phyloP scores from a whole-genome alignment of 2,888 invertebrate genomes.

The Tiliacea aurago region DNA sequence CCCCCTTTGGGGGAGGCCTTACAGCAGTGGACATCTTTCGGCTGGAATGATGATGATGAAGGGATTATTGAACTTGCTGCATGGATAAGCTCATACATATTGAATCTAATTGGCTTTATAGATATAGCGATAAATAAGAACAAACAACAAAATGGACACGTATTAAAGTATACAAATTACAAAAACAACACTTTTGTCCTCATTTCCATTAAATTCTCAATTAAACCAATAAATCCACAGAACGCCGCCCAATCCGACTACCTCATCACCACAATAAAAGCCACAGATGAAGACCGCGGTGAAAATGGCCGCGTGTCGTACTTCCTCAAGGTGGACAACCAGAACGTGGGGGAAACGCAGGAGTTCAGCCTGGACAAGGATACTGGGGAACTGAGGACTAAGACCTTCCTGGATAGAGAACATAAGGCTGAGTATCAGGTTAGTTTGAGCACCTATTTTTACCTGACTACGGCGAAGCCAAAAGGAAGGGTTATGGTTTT shows the following conservation, averaged over 20 bases:
- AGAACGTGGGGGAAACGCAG: constrained; percentile 94
- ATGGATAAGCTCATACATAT: too few relatives aligned
- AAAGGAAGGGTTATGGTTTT: neutral
- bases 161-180: too few relatives aligned
- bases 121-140: too few relatives aligned
- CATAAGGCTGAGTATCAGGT: constrained; percentile 87
- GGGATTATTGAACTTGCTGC: too few relatives aligned
- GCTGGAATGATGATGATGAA: too few relatives aligned
- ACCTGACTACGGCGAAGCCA: neutral
- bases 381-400: constrained; percentile 95
- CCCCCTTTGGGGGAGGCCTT: too few relatives aligned
- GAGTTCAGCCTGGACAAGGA: constrained; percentile 95
- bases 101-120: too few relatives aligned
- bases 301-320: constrained; percentile 96
- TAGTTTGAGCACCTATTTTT: constrained; percentile 2
- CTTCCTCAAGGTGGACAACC: constrained; percentile 94
- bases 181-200: too few relatives aligned
- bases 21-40: too few relatives aligned
- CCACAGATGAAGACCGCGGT: constrained; percentile 95
- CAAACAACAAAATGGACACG: too few relatives aligned
- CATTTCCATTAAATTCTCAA: too few relatives aligned
- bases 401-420: constrained; percentile 95
- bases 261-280: constrained; percentile 95
- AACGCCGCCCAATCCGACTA: constrained; percentile 94
- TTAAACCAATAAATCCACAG: constrained; percentile 69